Base-by-base conservation (phyloP, 2,113 vertebrate genomes). In the Pyxicephalus adspersus region DNA sequence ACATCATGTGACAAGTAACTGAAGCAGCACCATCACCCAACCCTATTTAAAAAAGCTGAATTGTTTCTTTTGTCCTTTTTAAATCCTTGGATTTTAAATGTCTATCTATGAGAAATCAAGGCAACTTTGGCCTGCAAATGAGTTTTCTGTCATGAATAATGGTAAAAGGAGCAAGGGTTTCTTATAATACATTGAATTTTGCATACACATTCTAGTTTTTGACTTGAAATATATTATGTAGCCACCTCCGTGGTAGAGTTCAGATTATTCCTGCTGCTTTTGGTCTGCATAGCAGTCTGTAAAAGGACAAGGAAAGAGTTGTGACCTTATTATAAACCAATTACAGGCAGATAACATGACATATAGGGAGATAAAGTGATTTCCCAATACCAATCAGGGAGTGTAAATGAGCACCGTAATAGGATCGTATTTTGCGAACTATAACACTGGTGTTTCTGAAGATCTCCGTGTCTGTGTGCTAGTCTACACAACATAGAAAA, bases 331-430 rank as follows among this genome's bases (percentile, higher is more conserved):
- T 79, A 38, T 45, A 79, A 79, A 68, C 54, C 52, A 79, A 79
- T 79, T 79, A 79, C 28, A 70, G 51, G 17, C 29, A 45, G 65
- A 70, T 68, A 55, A 60, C 29, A 79, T 79, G 52, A 68, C 64
- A 60, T 68, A 67, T 8, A 34, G 64, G 51, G 65, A 68, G 65
- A 79, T 79, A 79, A 79, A 79, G 77, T 60, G 77, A 79, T 78
- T 77, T 78, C 51, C 76, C 76, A 57, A 78, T 77, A 77, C 75
- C 75, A 64, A 65, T 77, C 76, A 60, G 50, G 57, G 26, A 79
- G 51, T 60, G 77, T 79, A 60, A 58, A 78, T 51, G 64, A 68
- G 29, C 51, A 58, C 64, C 25, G 76, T 57, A 79, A 45, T 60
- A 45, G 77, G 31, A 64, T 51, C 31, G 31, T 31, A 31, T 45